These are phyloP conservation scores for Ceyx erithaca DNA, from an alignment of 2,797 vertebrate species.

Conservation along the genomic window DNA sequence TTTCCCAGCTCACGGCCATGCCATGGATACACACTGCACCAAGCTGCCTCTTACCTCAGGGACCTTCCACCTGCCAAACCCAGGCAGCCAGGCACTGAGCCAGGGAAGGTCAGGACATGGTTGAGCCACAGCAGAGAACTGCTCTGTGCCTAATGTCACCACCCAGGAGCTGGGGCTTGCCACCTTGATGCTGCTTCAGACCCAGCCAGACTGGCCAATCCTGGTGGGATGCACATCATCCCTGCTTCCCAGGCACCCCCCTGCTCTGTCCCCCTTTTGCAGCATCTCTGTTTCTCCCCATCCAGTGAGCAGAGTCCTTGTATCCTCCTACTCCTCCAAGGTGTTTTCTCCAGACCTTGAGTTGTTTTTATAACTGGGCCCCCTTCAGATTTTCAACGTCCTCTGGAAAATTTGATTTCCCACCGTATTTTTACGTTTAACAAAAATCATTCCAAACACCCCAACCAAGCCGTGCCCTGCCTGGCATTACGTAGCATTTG, in stretches of 20 bases:
- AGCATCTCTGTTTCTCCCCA: background rate
- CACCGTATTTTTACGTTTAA: constrained; percentile 40
- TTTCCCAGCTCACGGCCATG: background rate
- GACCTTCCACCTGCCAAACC: background rate
- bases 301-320: background rate
- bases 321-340: background rate
- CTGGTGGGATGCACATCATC: background rate
- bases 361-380: background rate
- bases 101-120: fast-evolving
- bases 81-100: background rate
- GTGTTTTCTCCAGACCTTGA: background rate
- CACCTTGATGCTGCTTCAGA: background rate
- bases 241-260: background rate
- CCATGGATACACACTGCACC: background rate
- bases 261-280: background rate
- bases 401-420: constrained; percentile 48
- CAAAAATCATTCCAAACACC: constrained; percentile 48
- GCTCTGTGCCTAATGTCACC: background rate
- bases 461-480: constrained; percentile 46
- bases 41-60: background rate
- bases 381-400: background rate
- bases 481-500: constrained; percentile 38
- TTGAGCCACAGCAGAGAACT: background rate
- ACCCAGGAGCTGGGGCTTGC: background rate
- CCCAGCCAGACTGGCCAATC: background rate